Base-by-base conservation (phyloP, 2,113 vertebrate genomes). In the Tympanuchus pallidicinctus region DNA sequence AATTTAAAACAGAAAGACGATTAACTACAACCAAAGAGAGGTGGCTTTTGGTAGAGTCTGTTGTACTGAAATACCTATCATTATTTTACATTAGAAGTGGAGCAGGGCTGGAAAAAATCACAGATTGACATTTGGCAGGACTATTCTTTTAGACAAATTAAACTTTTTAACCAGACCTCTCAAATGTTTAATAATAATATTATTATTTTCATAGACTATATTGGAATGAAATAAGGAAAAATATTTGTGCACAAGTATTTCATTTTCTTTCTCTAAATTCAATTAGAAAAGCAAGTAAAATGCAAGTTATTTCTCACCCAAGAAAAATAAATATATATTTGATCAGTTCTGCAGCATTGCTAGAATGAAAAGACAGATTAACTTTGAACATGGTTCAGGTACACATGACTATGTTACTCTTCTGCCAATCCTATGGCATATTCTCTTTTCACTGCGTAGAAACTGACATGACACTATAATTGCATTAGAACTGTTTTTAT, bases 301-400 rank as follows among this genome's bases (percentile, higher is more conserved):
- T 2, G 7, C 73, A 70, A 32, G 7, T 22, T 2, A 65, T 34
- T 61, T 47, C 19, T 82, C 47, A 47, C 48, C 42, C 15, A 63
- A n/a, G 69, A 4, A 74, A 83, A 74, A 63, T 52, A 71, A 54
- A 63, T 56, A 74, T 43, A 54, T 48, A 45, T 43, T 0, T 47
- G 2, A 3, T 67, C 50, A 3, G 19, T 32, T 69, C 82, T 43
- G 3, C 2, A 6, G 1, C 14, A 0, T 10, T 67, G 1, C 20
- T 50, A 30, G 4, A 1, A 64, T 54, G 27, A 60, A 45, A 69
- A 56, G 9, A 0, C 43, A 0, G 32, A 72, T 72, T 47, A 3
- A 13, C 85, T 80, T 70, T 66, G 5, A 57, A 4, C 3, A 7
- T 11, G 0, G 1, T 69, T 89, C 1, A 0, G 11, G 48, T 32